These are phyloP conservation scores for Acyrthosiphon pisum DNA, from an alignment of 1,140 invertebrate species.

Conservation along the genomic window DNA sequence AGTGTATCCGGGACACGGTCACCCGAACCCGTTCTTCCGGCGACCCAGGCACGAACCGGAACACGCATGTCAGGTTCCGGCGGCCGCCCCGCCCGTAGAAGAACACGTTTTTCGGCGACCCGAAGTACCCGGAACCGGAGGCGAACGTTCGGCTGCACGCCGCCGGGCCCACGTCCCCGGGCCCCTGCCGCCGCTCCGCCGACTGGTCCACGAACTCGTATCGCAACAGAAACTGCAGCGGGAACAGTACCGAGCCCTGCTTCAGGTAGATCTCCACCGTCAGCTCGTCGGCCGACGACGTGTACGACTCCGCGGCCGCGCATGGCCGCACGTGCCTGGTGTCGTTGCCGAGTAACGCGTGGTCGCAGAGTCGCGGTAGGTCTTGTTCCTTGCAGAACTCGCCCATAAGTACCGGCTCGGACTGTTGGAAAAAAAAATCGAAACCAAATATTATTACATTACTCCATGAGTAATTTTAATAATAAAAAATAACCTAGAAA, in stretches of 20 bases:
- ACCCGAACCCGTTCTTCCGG: conserved; percentile 65
- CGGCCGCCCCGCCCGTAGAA: conserved; percentile 81
- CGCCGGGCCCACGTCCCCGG: conserved; percentile 64
- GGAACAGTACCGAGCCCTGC: conserved; percentile 79
- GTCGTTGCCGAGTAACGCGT: conserved; percentile 76
- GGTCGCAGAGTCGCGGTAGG: conserved; percentile 76
- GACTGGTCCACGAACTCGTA: conserved; percentile 77
- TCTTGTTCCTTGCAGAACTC: conserved; percentile 72
- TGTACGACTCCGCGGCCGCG: conserved; percentile 77
- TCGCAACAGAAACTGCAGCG: conserved; percentile 76
- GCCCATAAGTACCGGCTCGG: conserved; percentile 71
- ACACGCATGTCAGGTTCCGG: conserved; percentile 76
- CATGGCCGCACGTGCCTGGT: conserved; percentile 78
- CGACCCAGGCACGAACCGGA: conserved; percentile 76
- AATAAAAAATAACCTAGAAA: too few species aligned
- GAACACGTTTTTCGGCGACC: conserved; percentile 80
- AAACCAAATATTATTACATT: background rate
- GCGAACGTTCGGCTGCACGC: conserved; percentile 71
- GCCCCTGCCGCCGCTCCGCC: conserved; percentile 65
- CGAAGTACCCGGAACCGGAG: conserved; percentile 65
- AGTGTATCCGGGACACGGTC: background rate
- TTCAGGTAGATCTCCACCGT: conserved; percentile 76
- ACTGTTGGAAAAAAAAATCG: conserved; percentile 57
- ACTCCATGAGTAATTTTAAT: background rate
- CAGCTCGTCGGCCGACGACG: conserved; percentile 74